phyloP scores from a whole-genome alignment of 2,113 vertebrate species.

The Abramis brama region DNA sequence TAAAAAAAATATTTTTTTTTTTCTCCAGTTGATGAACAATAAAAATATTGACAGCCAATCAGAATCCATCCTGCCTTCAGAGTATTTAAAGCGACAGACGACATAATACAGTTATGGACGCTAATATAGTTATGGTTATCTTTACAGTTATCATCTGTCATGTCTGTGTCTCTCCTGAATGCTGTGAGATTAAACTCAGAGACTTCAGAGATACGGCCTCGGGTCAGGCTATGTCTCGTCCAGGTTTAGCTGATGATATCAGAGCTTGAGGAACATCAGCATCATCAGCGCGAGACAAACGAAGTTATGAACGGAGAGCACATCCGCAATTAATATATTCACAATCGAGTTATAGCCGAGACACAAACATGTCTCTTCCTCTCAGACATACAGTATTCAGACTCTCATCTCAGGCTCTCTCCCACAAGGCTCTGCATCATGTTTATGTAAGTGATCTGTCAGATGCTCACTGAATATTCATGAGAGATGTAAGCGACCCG shows the following conservation, averaged over 20 bases:
- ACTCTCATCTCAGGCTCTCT: background rate
- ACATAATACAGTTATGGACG: background rate
- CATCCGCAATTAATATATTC: background rate
- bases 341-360: background rate
- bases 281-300: background rate
- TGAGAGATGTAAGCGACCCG: constrained; percentile 46
- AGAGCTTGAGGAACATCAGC: background rate
- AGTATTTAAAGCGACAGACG: background rate
- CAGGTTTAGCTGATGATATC: background rate
- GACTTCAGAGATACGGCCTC: background rate
- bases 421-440: constrained; percentile 43
- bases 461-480: constrained; percentile 52
- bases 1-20: no score
- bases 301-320: background rate
- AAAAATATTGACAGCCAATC: background rate
- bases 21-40: background rate
- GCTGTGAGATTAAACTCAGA: no score
- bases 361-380: background rate
- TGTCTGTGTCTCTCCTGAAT: background rate
- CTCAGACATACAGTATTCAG: background rate
- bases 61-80: background rate
- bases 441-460: constrained; percentile 50
- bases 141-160: background rate
- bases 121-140: background rate
- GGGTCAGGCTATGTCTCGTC: background rate